Base-by-base conservation (phyloP, 2,888 invertebrate genomes). In the Drosophila algonquin region DNA sequence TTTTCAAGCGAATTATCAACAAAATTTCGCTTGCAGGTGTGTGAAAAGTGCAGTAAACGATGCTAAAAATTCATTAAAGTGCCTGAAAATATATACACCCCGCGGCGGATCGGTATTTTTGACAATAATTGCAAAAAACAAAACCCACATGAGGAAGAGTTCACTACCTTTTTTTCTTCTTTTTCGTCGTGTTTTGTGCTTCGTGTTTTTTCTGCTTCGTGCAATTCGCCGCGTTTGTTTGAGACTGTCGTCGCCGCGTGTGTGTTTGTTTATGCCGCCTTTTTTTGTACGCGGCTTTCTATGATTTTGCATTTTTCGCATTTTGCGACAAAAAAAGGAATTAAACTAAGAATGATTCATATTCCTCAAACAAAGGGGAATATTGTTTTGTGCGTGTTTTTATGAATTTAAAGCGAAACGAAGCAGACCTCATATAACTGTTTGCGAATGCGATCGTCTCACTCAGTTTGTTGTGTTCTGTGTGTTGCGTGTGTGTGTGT, bases 181-280 rank as follows among this genome's bases (percentile, higher is more conserved):
- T 62, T 62, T 62, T 88, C 76, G 71, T 86, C 83, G 80, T 85
- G 80, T 90, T 90, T 90, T 90, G 78, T 79, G 81, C 79, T 79
- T 82, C 82, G 87, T 81, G 80, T 76, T 55, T 67, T 45, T 67
- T 55, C 63, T 69, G 46, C 76, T 70, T 78, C 84, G 81, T 64
- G 9, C 57, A 91, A 90, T 91, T 91, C 91, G 91, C 91, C 90
- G 88, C 79, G 73, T 85, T 89, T 90, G 79, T 90, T 90, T 89
- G 83, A 81, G 55, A 56, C 47, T 61, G 61, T 75, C 89, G 61
- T 75, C 89, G 90, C 90, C 88, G 83, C 81, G 76, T 73, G 75
- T 89, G 87, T 90, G 81, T 90, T 87, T 87, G 83, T 90, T 87
- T 76, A 77, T 90, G 88, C 85, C 81, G 87, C 81, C 85, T 89